Conservation (phyloP, 2,797 vertebrate genomes). For the Hydrophis major region DNA sequence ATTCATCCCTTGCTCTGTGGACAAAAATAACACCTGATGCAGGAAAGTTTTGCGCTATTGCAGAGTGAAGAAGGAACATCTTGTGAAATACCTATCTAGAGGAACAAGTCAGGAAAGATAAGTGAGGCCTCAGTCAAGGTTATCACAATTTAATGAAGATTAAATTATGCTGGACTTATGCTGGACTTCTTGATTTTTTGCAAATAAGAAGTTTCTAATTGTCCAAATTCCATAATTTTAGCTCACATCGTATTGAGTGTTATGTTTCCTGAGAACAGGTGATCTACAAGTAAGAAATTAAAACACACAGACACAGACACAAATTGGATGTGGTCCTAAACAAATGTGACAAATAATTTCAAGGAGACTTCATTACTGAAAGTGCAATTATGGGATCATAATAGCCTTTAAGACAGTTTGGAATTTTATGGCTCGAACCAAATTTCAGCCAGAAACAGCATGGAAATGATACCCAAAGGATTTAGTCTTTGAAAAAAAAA, state of each 20-base stretch:
- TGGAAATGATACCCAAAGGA: neutral
- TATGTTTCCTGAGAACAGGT: constrained; percentile 2
- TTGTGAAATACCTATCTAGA: neutral
- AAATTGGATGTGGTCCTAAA: constrained; percentile 13
- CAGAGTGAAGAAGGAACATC: neutral
- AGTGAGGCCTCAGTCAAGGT: neutral
- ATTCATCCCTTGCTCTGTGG: neutral
- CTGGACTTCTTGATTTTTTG: neutral
- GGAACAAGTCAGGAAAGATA: neutral
- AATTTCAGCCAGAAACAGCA: neutral
- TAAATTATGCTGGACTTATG: neutral
- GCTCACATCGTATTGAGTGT: neutral
- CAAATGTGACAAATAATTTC: neutral
- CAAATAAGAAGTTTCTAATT: neutral
- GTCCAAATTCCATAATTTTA: neutral
- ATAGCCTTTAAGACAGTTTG: neutral
- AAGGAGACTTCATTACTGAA: neutral
- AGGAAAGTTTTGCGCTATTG: neutral
- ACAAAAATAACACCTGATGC: neutral
- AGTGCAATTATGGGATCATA: neutral
- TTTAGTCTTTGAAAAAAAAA: neutral
- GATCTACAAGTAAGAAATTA: neutral
- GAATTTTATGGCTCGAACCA: neutral
- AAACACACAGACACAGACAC: neutral
- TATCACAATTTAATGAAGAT: neutral